Evolutionary conservation across 2,797 vertebrate genomes (phyloP).

Genomic region (Numenius phaeopus): DNA sequence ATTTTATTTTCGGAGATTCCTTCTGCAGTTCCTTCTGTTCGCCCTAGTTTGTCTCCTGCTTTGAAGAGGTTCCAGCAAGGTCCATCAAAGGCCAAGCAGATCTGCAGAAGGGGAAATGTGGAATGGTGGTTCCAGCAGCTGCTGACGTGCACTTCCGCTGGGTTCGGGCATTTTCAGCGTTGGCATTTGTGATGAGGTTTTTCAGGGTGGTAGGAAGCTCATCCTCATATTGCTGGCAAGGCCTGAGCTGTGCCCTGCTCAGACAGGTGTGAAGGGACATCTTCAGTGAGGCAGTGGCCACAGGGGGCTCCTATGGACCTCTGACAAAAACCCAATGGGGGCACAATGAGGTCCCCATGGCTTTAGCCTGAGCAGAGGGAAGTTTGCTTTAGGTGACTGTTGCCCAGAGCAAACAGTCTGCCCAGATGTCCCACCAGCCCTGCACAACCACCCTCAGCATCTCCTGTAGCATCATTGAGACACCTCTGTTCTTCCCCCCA

Average conservation of each 20-base stretch:
- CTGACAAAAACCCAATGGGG: neutral
- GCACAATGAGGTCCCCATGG: accelerated
- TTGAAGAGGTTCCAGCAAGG: constrained; percentile 64
- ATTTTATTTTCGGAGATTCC: constrained; percentile 68
- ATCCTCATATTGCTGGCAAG: neutral
- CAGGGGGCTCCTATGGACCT: neutral
- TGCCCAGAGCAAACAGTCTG: neutral
- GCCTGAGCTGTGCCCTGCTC: neutral
- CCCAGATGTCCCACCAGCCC: neutral
- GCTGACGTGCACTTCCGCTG: neutral
- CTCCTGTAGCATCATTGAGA: neutral
- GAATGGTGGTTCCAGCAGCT: constrained; percentile 25
- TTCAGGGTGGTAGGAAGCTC: neutral
- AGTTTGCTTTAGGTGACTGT: neutral
- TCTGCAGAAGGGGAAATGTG: neutral
- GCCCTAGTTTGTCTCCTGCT: constrained; percentile 16
- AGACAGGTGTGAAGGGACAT: neutral
- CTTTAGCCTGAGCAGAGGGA: neutral
- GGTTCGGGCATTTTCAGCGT: neutral
- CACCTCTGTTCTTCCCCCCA: accelerated
- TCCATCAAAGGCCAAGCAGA: constrained; percentile 38
- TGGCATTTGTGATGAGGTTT: constrained; percentile 25
- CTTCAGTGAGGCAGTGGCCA: neutral
- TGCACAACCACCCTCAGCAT: neutral
- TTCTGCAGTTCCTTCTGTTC: constrained; percentile 63